A percentile compares a stretch with the other conserved stretches of the same genome.
phyloP scores from a whole-genome alignment of 2,797 vertebrate genomes.

The Morelia viridis region DNA sequence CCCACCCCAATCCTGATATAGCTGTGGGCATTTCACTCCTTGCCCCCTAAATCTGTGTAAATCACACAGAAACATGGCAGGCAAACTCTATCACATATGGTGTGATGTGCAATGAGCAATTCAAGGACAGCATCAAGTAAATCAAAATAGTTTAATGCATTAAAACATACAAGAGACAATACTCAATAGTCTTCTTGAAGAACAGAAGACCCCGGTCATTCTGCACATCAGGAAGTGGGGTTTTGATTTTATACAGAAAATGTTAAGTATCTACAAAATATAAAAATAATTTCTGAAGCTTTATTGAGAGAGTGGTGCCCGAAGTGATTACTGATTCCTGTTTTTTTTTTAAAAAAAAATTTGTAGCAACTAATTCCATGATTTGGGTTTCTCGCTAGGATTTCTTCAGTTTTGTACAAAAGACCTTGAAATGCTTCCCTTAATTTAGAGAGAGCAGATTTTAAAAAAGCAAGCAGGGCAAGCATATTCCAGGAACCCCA shows the following conservation, averaged over 20 bases:
- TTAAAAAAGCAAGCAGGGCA: background rate
- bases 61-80: background rate
- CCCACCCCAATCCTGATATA: background rate
- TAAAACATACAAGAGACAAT: background rate
- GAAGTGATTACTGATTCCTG: background rate
- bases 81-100: background rate
- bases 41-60: background rate
- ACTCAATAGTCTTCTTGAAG: background rate
- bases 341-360: background rate
- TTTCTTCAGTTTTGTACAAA: background rate
- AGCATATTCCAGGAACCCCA: background rate
- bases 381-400: background rate
- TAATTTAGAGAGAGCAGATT: background rate
- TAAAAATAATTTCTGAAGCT: constrained; percentile 18
- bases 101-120: background rate
- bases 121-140: background rate
- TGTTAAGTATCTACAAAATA: background rate
- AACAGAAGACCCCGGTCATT: background rate
- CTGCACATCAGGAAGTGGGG: background rate
- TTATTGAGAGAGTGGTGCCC: background rate
- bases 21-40: background rate
- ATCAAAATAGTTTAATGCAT: background rate
- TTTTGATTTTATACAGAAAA: background rate
- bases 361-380: too few relatives aligned
- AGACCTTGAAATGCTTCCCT: background rate